A percentile compares a stretch with the other conserved stretches of the same genome.
These are phyloP conservation scores for Rotaria magnacalcarata DNA, from an alignment of 2,888 invertebrate species.

Conservation along the genomic window DNA sequence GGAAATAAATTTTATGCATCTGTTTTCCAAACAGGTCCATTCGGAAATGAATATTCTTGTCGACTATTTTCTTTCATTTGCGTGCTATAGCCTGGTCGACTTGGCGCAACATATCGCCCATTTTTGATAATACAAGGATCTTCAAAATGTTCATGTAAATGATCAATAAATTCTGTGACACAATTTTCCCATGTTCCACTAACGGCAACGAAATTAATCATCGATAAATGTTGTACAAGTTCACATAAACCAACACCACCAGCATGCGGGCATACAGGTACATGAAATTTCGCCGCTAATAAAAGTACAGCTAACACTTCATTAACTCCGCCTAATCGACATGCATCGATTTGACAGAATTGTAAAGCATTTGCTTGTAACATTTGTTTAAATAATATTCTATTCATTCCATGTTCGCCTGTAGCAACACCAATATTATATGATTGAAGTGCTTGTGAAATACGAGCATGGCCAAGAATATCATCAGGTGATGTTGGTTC, in stretches of 20 bases:
- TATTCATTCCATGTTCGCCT: slow-evolving; percentile 84
- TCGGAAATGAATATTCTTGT: slow-evolving; percentile 66
- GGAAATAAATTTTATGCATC: neutral
- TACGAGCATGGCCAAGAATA: slow-evolving; percentile 75
- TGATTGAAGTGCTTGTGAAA: slow-evolving; percentile 68
- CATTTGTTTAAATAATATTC: slow-evolving; percentile 83
- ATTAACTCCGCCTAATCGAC: slow-evolving; percentile 77
- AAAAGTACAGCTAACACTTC: slow-evolving; percentile 80
- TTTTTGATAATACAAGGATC: slow-evolving; percentile 69
- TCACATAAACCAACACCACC: slow-evolving; percentile 90
- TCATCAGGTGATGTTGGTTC: slow-evolving; percentile 89
- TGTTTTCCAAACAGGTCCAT: slow-evolving; percentile 9
- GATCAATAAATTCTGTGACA: slow-evolving; percentile 79
- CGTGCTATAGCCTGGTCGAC: slow-evolving; percentile 74
- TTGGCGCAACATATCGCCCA: slow-evolving; percentile 72
- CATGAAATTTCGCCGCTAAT: slow-evolving; percentile 78
- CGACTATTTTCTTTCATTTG: slow-evolving; percentile 70
- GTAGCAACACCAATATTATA: slow-evolving; percentile 79
- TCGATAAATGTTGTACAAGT: slow-evolving; percentile 84
- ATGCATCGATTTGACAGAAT: slow-evolving; percentile 83
- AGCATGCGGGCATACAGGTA: slow-evolving; percentile 86
- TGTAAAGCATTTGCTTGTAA: slow-evolving; percentile 74
- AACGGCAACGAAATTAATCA: slow-evolving; percentile 76
- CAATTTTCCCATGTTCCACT: slow-evolving; percentile 70
- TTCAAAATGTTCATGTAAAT: slow-evolving; percentile 81